Conservation (phyloP, 30 jellyfish, hydroid and myxozoan species). For the Morbakka virulenta region DNA sequence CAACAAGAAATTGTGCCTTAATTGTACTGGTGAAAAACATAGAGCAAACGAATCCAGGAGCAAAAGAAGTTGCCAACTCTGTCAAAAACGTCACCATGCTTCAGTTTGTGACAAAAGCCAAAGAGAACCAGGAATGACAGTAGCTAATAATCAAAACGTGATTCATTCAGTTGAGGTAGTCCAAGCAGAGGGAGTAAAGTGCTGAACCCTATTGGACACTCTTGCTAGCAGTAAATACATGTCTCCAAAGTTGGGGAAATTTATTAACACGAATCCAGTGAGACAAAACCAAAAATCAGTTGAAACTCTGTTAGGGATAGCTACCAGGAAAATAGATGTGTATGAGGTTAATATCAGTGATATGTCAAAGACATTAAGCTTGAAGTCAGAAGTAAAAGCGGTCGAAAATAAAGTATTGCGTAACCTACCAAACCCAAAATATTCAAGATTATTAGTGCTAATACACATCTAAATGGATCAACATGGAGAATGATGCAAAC, state of each 20-base stretch:
- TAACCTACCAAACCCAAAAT: conserved; percentile 43
- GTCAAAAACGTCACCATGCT: conserved; percentile 61
- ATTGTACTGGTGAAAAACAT: conserved; percentile 49
- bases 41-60: too few species aligned
- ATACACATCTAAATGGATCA: conserved; percentile 61
- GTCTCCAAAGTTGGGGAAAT: too few species aligned
- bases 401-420: conserved; percentile 45
- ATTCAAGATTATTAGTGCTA: conserved; percentile 4
- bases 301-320: conserved; percentile 38
- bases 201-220: neutral
- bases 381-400: conserved; percentile 25
- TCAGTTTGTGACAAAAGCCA: conserved; percentile 52
- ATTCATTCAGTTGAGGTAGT: too few species aligned
- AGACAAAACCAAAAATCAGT: conserved; percentile 44
- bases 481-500: conserved; percentile 27
- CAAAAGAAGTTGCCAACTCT: conserved; percentile 40
- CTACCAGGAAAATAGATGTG: conserved; percentile 22
- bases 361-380: neutral
- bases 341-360: conserved; percentile 39
- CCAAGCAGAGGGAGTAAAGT: neutral
- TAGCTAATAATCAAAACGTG: conserved; percentile 9
- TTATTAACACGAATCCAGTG: conserved; percentile 47
- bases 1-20: conserved; percentile 36
- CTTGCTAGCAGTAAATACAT: too few species aligned
- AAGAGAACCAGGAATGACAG: conserved; percentile 9